These are phyloP conservation scores for Uropsilus gracilis DNA, from an alignment of 2,113 vertebrate genomes.

Conservation along the genomic window DNA sequence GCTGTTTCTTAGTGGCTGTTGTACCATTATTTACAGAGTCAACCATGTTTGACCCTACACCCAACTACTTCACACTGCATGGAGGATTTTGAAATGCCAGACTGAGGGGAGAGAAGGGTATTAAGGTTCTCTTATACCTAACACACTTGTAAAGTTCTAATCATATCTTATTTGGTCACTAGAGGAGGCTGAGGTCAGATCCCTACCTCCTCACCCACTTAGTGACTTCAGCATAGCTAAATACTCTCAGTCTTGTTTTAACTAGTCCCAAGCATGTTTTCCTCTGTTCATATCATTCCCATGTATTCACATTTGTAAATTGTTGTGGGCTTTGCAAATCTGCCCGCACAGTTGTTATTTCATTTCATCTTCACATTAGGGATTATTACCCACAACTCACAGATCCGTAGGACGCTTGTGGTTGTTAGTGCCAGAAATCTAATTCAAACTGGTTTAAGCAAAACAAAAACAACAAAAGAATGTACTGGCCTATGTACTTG, in stretches of 20 bases:
- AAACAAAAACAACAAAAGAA: neutral
- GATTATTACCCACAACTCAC: neutral
- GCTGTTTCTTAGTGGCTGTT: neutral
- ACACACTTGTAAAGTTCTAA: neutral
- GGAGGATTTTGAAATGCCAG: neutral
- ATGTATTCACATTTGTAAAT: neutral
- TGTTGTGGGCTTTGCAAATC: neutral
- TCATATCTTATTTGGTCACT: neutral
- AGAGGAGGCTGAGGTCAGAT: too few species aligned
- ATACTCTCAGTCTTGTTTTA: neutral
- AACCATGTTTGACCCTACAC: neutral
- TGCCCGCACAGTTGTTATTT: neutral
- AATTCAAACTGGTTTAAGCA: neutral
- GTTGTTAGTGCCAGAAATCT: neutral
- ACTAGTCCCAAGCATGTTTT: neutral
- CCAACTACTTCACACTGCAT: neutral
- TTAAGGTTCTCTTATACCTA: neutral
- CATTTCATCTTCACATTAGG: neutral
- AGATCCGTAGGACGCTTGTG: neutral
- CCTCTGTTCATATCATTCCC: neutral
- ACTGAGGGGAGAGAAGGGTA: neutral
- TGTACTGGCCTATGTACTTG: neutral
- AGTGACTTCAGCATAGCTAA: neutral
- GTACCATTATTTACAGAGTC: neutral
- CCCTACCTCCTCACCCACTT: neutral